Base-by-base conservation (phyloP, 2,797 vertebrate genomes). In the Periophthalmus magnuspinnatus region DNA sequence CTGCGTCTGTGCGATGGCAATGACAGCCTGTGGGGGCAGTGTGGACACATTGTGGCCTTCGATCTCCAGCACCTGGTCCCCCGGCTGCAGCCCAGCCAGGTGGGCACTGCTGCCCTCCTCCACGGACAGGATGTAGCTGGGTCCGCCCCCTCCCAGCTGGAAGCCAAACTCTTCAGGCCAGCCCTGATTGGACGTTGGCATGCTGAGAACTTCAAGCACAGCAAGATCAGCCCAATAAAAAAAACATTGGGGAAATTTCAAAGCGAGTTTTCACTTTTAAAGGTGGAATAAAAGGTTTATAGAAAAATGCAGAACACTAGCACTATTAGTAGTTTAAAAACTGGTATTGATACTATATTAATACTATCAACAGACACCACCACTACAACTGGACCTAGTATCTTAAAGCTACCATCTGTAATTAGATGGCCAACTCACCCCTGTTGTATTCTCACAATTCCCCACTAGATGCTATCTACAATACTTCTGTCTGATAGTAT, bases 131-230 rank as follows among this genome's bases (percentile, higher is more conserved):
- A 99, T 94, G 84, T 96, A 98, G 89, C 96, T 96, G 0, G 97
- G 97, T 8, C 97, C 96, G 0, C 59, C 91, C 54, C 97, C 97
- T 0, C 94, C 92, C 38, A 99, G 90, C 77, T 91, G 91, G 92
- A 99, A 99, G 70, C 97, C 97, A 14, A 99, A 99, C 55, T 95
- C 95, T 74, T 99, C 97, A 0, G 97, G 97, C 97, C 97, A 99
- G 79, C 93, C 93, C 78, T 96, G 93, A 88, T 98, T 99, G 88
- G 94, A 95, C 0, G 92, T 75, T 0, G 95, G 95, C 97, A 98
- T 99, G 82, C 89, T 93, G 80, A 95, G 68, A 66, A 93, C 96
- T 96, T 85, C 32, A 34, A 16, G 60, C 65, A 77, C 1, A 24
- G 65, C 41, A 61, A 59, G 28, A 19, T 65, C 8, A 50, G 38